A percentile compares a stretch with the other conserved stretches of the same genome.
Conservation (phyloP, 2,113 vertebrate genomes). For the Callaeas wilsoni region DNA sequence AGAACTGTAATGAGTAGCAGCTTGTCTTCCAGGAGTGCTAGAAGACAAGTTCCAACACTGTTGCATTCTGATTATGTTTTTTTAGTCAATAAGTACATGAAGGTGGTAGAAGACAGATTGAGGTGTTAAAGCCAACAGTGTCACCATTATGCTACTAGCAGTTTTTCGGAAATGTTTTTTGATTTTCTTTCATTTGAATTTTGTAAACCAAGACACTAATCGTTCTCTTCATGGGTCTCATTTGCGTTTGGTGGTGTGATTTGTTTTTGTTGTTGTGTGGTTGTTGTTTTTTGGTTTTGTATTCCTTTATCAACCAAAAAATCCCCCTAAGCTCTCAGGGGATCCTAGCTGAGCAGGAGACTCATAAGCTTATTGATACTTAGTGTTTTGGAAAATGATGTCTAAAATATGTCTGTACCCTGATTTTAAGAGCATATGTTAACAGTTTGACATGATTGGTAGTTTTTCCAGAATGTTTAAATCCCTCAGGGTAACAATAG, state of each 20-base stretch:
- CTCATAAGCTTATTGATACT: neutral
- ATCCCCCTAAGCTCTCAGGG: neutral
- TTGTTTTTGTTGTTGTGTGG: neutral
- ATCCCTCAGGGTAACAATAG: slow-evolving; percentile 45
- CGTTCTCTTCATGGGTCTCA: neutral
- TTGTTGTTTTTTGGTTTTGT: neutral
- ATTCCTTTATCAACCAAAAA: neutral
- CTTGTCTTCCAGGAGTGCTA: slow-evolving; percentile 37
- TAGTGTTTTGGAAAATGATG: neutral
- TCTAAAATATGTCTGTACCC: neutral
- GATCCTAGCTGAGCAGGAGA: neutral
- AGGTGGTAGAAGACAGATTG: slow-evolving; percentile 3
- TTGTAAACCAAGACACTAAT: neutral
- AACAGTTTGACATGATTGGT: neutral
- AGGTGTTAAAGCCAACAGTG: neutral
- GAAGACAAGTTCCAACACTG: slow-evolving; percentile 47
- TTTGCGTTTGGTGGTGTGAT: neutral
- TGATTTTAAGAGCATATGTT: slow-evolving; percentile 53
- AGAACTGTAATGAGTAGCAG: slow-evolving; percentile 40
- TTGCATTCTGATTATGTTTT: slow-evolving; percentile 17
- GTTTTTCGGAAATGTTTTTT: neutral
- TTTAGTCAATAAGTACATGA: neutral
- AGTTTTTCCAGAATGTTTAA: slow-evolving; percentile 23
- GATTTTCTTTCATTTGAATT: neutral
- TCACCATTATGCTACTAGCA: neutral